Conservation (phyloP, 2,888 invertebrate species). For the Coelopa pilipes region DNA sequence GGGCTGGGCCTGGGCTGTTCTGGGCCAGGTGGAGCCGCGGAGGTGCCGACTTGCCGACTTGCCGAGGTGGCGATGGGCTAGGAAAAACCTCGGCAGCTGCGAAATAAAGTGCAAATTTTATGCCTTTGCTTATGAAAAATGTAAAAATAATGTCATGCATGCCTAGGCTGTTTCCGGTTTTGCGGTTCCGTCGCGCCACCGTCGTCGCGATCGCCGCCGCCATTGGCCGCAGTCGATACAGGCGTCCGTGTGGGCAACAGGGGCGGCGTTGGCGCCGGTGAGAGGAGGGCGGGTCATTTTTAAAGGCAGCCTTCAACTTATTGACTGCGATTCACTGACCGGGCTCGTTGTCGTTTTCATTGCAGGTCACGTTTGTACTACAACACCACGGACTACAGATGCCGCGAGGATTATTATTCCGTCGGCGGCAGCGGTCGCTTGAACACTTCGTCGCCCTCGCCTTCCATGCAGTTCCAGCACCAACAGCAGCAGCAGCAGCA, state of each 20-base stretch:
- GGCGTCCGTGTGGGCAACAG: too few species aligned
- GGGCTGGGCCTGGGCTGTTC: too few species aligned
- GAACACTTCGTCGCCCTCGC: constrained; percentile 47
- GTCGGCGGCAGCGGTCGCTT: constrained; percentile 51
- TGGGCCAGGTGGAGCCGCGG: too few species aligned
- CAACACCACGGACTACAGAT: constrained; percentile 62
- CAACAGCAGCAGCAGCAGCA: constrained; percentile 44
- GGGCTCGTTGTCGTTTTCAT: not conserved
- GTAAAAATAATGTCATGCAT: constrained; percentile 16
- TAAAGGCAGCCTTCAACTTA: too few species aligned
- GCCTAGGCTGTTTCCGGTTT: constrained; percentile 8
- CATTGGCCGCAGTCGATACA: too few species aligned
- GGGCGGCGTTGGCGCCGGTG: too few species aligned
- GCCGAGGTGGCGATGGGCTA: too few species aligned
- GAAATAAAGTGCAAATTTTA: not conserved
- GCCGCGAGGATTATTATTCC: constrained; percentile 63
- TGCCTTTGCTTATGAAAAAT: constrained; percentile 10
- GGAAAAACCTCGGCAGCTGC: too few species aligned
- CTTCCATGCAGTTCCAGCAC: constrained; percentile 49
- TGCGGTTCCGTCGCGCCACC: not conserved
- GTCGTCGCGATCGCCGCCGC: not conserved
- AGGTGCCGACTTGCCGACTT: too few species aligned
- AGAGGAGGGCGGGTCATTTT: too few species aligned
- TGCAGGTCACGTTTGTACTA: constrained; percentile 64
- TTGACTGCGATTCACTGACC: too few species aligned